Evolutionary conservation across 2,113 vertebrate genomes (phyloP).

Genomic region (Phalacrocorax aristotelis): DNA sequence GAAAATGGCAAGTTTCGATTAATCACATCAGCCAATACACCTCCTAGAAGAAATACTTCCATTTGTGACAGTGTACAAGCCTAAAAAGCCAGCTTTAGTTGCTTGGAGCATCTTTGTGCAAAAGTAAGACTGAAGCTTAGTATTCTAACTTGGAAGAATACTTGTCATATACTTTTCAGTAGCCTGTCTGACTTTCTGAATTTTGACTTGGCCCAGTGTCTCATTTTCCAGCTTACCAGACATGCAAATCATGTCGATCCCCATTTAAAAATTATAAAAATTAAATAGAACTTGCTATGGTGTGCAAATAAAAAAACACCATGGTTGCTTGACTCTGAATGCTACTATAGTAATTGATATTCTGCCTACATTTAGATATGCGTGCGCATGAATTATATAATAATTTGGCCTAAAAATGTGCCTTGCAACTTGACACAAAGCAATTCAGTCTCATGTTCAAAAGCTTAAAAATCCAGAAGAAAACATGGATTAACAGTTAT

Average conservation of each 20-base stretch:
- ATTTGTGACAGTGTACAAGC: neutral
- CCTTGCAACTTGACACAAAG: neutral
- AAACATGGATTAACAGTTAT: neutral
- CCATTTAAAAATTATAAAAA: neutral
- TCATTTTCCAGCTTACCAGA: neutral
- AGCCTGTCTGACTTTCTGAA: neutral
- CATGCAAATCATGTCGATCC: neutral
- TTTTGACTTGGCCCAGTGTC: neutral
- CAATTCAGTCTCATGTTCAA: neutral
- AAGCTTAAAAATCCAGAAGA: neutral
- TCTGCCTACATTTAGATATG: neutral
- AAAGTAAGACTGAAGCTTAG: neutral
- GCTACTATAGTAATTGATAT: neutral
- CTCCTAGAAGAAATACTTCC: neutral
- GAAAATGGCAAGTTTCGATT: neutral
- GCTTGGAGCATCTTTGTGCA: neutral
- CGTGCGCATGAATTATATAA: neutral
- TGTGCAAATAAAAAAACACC: neutral
- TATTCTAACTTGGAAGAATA: neutral
- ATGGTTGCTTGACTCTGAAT: neutral
- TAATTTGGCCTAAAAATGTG: slow-evolving; percentile 1
- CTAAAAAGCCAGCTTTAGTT: neutral
- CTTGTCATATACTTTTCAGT: neutral
- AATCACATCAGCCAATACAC: neutral
- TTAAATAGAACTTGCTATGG: neutral